Conservation (phyloP, 2,113 vertebrate genomes). For the human region DNA sequence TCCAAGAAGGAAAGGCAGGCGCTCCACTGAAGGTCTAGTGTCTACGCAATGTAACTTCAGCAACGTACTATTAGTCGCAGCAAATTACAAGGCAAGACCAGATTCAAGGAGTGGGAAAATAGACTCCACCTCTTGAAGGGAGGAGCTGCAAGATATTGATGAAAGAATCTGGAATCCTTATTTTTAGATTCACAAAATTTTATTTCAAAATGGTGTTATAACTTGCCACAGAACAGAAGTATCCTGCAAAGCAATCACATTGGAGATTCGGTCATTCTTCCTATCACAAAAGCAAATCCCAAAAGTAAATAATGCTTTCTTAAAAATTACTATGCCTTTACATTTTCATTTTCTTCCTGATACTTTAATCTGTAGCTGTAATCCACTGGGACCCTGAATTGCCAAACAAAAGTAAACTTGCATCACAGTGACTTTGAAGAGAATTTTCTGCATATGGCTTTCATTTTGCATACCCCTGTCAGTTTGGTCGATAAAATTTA, state of each 20-base stretch:
- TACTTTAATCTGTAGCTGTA: neutral
- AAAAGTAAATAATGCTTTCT: neutral
- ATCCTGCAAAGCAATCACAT: constrained; percentile 6
- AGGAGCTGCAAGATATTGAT: neutral
- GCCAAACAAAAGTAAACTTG: constrained; percentile 1
- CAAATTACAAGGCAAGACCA: neutral
- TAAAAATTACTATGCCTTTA: neutral
- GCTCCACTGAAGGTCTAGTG: neutral
- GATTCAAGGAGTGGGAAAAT: neutral
- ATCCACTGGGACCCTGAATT: neutral
- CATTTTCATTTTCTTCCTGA: neutral
- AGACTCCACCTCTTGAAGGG: neutral
- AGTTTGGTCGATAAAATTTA: constrained; percentile 33
- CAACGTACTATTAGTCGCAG: neutral
- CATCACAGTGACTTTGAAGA: constrained; percentile 4
- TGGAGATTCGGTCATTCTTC: neutral
- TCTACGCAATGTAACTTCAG: neutral
- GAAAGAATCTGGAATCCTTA: neutral
- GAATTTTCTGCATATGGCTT: constrained; percentile 32
- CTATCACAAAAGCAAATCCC: neutral
- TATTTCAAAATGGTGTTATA: neutral
- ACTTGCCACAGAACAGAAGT: neutral
- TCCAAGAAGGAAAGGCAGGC: neutral
- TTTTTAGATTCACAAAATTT: neutral
- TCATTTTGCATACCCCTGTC: constrained; percentile 2